phyloP scores from a whole-genome alignment of 2,113 vertebrate genomes.

The Hemicordylus capensis region DNA sequence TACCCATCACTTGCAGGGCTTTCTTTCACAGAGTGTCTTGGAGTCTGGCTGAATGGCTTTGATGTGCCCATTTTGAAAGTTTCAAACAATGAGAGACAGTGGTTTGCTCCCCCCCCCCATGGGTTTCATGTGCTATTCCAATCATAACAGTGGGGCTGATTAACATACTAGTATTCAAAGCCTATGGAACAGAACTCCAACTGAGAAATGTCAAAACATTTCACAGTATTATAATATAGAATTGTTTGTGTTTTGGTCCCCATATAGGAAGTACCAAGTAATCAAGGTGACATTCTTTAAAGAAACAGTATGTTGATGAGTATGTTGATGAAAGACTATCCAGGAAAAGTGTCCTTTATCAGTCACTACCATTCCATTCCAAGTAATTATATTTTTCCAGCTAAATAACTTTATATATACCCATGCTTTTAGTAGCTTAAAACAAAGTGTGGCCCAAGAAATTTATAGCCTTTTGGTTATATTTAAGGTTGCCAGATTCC shows the following conservation, averaged over 20 bases:
- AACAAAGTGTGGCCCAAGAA: too few species aligned
- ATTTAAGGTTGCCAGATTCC: not conserved
- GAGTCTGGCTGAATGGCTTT: too few species aligned
- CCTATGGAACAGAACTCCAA: too few species aligned
- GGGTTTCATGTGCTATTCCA: not conserved
- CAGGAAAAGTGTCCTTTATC: not conserved
- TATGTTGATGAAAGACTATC: not conserved
- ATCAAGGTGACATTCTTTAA: not conserved
- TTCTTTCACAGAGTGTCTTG: too few species aligned
- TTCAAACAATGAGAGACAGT: too few species aligned
- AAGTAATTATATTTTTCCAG: not conserved
- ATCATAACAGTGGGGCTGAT: not conserved
- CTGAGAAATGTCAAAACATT: not conserved
- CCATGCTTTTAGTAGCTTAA: too few species aligned
- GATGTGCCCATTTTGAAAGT: too few species aligned
- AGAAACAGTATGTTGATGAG: not conserved
- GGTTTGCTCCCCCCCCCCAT: too few species aligned
- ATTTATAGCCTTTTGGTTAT: too few species aligned
- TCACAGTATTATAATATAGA: not conserved
- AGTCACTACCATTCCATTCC: not conserved
- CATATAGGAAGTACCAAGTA: not conserved
- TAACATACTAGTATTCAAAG: too few species aligned
- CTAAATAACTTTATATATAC: too few species aligned
- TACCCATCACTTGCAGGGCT: too few species aligned
- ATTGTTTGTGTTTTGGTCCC: not conserved